phyloP scores from a whole-genome alignment of 2,797 vertebrate genomes.

The Heteromormyrus szaboi region DNA sequence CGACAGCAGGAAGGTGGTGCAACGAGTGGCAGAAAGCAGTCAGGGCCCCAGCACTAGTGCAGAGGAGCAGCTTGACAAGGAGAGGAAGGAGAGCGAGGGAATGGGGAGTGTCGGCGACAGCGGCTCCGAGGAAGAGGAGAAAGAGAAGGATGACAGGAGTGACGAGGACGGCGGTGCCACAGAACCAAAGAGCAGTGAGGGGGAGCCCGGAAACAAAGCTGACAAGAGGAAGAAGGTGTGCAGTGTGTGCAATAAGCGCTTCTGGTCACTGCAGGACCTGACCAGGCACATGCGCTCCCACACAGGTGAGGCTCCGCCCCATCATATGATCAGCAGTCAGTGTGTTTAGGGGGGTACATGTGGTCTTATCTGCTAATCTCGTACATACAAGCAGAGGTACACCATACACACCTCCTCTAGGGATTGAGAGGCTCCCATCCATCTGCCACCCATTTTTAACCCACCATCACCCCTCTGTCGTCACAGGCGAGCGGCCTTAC shows the following conservation, averaged over 20 bases:
- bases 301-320: conserved; percentile 67
- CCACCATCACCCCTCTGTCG: neutral
- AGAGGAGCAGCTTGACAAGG: conserved; percentile 47
- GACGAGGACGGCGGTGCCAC: conserved; percentile 65
- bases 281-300: conserved; percentile 95
- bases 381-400: neutral
- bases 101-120: conserved; percentile 60
- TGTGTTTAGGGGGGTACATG: neutral
- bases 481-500: conserved; percentile 85
- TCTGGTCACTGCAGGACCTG: conserved; percentile 97
- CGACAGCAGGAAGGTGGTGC: conserved; percentile 37
- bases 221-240: conserved; percentile 98
- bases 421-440: neutral
- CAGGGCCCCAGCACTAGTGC: conserved; percentile 25
- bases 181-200: conserved; percentile 74
- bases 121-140: conserved; percentile 52
- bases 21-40: conserved; percentile 37
- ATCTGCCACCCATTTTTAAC: neutral
- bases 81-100: conserved; percentile 53
- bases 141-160: conserved; percentile 64
- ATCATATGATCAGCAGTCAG: neutral
- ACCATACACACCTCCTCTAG: neutral
- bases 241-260: conserved; percentile 85
- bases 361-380: neutral
- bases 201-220: conserved; percentile 63